Evolutionary conservation across 2,797 vertebrate genomes (phyloP).

Genomic region (Nannoperca australis): DNA sequence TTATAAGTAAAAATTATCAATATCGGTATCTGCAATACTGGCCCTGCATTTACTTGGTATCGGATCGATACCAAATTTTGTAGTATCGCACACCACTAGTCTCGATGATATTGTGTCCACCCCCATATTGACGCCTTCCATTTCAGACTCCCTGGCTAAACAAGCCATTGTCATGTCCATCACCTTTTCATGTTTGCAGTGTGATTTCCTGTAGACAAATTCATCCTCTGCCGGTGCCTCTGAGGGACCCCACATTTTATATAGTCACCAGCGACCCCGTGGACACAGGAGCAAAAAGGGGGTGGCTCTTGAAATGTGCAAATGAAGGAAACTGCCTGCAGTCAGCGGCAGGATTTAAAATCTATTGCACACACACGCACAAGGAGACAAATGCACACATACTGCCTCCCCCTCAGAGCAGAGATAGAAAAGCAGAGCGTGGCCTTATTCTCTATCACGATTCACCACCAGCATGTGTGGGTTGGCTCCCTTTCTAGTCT

Average conservation of each 20-base stretch:
- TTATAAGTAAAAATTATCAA: too few species aligned
- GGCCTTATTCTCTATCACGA: constrained; percentile 51
- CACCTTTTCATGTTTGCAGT: constrained; percentile 29
- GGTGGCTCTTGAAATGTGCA: constrained; percentile 51
- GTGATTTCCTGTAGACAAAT: constrained; percentile 46
- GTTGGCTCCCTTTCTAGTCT: constrained; percentile 32
- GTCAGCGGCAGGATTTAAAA: constrained; percentile 39
- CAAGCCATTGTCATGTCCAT: constrained; percentile 28
- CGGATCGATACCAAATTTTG: too few species aligned
- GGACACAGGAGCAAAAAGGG: constrained; percentile 27
- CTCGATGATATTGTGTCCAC: not conserved
- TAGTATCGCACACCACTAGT: not conserved
- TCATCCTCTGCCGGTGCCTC: not conserved
- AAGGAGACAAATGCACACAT: constrained; percentile 12
- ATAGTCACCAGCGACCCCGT: constrained; percentile 45
- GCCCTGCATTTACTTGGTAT: too few species aligned
- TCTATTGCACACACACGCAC: constrained; percentile 2
- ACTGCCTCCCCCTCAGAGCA: constrained; percentile 59
- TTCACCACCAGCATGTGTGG: constrained; percentile 57
- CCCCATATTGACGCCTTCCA: not conserved
- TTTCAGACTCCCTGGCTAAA: constrained; percentile 29
- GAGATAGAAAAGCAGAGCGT: constrained; percentile 43
- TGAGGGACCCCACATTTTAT: constrained; percentile 43
- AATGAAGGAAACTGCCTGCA: constrained; percentile 53
- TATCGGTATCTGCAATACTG: too few species aligned